Evolutionary conservation across 2,888 invertebrate genomes (phyloP), one percentile per base, ranked within the genome.

Genomic region (Drosophila emarginata): DNA sequence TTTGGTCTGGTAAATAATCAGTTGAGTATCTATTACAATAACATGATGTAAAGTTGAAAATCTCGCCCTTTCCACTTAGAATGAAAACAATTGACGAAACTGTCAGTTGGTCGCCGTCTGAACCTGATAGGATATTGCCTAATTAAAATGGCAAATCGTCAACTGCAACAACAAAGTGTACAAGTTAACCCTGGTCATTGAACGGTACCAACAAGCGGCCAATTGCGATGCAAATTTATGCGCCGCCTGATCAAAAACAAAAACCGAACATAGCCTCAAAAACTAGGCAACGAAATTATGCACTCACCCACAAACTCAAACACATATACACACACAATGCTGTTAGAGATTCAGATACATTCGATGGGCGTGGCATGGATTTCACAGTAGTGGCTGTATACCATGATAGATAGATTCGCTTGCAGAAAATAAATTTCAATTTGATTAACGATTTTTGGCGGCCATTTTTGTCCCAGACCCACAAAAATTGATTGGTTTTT

Each of bases 131-230:
- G 67, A 80, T 67, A 70, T 62, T 78, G 85, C 50, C 87, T 82
- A 82, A 82, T 82, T 84, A 82, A 87, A 82, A 84, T 87, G 67
- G 79, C 85, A 80, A 87, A 87, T 80, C 81, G 65, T 76, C 67
- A 76, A 54, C 73, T 62, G 45, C 74, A 68, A 64, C 64, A 64
- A 64, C 74, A 64, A 37, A 54, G 40, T 9, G 21, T 40, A 62
- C 52, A 51, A 61, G 37, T 54, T 51, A 26, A 64, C 40, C 52
- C 14, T 28, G 56, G 28, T 45, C 57, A 18, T 40, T n/a, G 61
- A 37, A 52, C 54, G 40, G 50, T 50, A 59, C 40, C 59, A 52
- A 15, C 18, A 14, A 50, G 37, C 52, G 51, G 26, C 53, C 56
- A 65, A 79, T 87, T 79, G 77, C 52, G 45, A 84, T 84, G 85